Base-by-base conservation (phyloP, 2,113 vertebrate genomes). In the Dipodomys merriami region DNA sequence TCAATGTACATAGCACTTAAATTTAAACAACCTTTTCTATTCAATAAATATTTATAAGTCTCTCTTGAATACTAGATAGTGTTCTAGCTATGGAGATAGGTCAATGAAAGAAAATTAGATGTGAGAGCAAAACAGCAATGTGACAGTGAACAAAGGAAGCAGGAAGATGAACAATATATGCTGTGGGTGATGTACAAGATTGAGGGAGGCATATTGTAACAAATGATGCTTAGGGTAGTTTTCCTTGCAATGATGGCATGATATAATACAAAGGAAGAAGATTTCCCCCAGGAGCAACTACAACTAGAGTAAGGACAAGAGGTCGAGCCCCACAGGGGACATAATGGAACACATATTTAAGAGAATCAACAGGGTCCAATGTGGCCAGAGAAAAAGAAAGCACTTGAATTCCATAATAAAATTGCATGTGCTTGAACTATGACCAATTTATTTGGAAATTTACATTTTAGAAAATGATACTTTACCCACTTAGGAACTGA, bases 221-320 rank as follows among this genome's bases (percentile, higher is more conserved):
- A n/a, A 8, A 10, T 12, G 11, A 4, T 18, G 8, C 30, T 49
- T 30, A 22, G 53, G 5, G 6, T 6, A 9, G n/a, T 13, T 12
- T 27, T 85, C 20, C 15, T 25, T 49, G 23, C 68, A 60, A 60
- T 49, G 39, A 8, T 39, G 8, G 6, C 1, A 0, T 22, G 13
- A 57, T 16, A 57, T 57, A 57, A 39, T 13, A 5, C 7, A 2
- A 5, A 30, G 33, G 15, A 65, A 15, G 0, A 19, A 1, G 1
- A 5, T n/a, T n/a, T 33, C 68, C 13, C 49, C 15, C 53, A 57
- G 53, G 53, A 13, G 15, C 53, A 57, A 57, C 15, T 57, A 57
- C 15, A 16, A 13, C 53, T 57, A 16, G 4, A 57, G 53, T 57
- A 16, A 16, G 53, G 53, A 18, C 53, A 57, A 57, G 53, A 57